Evolutionary conservation across 2,797 vertebrate genomes (phyloP).

Genomic region (Vultur gryphus): DNA sequence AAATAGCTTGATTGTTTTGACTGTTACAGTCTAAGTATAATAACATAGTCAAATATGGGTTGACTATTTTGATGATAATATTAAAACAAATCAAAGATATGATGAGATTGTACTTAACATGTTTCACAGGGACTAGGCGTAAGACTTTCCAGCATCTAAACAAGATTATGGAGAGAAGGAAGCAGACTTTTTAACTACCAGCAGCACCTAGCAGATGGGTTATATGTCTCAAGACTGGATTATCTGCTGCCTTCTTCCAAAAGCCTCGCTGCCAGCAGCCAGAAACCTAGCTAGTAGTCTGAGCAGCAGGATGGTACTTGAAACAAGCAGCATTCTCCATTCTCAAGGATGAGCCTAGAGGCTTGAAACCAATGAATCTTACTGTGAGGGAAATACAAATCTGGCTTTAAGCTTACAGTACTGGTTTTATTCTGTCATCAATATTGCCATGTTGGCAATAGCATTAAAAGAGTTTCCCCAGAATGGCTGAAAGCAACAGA

Average conservation of each 20-base stretch:
- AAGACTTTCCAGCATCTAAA: background rate
- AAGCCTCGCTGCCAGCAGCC: background rate
- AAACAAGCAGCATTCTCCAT: background rate
- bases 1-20: background rate
- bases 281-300: background rate
- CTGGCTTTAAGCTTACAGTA: background rate
- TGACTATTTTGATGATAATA: background rate
- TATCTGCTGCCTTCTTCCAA: background rate
- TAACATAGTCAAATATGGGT: background rate
- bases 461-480: background rate
- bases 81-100: background rate
- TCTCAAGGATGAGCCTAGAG: background rate
- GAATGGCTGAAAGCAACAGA: background rate
- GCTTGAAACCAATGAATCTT: background rate
- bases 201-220: background rate
- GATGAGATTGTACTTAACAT: background rate
- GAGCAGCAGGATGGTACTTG: background rate
- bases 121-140: background rate
- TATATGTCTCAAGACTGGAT: background rate
- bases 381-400: background rate
- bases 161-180: background rate
- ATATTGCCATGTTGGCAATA: background rate
- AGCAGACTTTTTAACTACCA: background rate
- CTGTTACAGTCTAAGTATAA: background rate
- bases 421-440: background rate